Percentiles rank a stretch among this genome's conserved stretches.
Conservation (phyloP, 2,888 invertebrate genomes). For the Osmoderma eremita region DNA sequence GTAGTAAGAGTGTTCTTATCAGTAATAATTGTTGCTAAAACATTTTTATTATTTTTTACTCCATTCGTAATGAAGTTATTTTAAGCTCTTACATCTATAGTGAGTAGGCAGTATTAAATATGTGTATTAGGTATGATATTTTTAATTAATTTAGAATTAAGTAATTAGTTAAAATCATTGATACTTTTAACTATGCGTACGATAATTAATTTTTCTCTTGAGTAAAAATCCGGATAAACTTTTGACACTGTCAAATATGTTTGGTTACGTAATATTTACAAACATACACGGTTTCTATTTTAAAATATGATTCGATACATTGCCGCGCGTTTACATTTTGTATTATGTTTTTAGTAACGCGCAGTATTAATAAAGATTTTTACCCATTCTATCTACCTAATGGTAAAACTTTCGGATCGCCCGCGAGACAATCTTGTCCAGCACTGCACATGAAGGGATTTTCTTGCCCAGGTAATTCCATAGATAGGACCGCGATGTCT, state of each 20-base stretch:
- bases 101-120: too few species aligned
- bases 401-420: slow-evolving; percentile 79
- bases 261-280: slow-evolving; percentile 34
- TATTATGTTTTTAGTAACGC: not conserved
- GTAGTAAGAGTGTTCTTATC: too few species aligned
- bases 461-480: slow-evolving; percentile 81
- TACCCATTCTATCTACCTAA: slow-evolving; percentile 70
- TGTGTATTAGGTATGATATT: not conserved
- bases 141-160: not conserved
- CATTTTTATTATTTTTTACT: too few species aligned
- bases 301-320: slow-evolving; percentile 30
- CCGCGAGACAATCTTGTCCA: slow-evolving; percentile 78
- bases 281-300: slow-evolving; percentile 34
- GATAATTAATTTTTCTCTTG: slow-evolving; percentile 9
- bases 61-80: too few species aligned
- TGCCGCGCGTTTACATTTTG: slow-evolving; percentile 14
- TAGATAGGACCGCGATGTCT: slow-evolving; percentile 87
- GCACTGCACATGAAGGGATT: slow-evolving; percentile 80
- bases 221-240: slow-evolving; percentile 29
- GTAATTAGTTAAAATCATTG: not conserved
- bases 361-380: not conserved
- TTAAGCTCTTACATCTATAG: too few species aligned
- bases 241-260: slow-evolving; percentile 28
- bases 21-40: too few species aligned
- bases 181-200: not conserved